Percentiles rank a stretch among this genome's conserved stretches.
Conservation (phyloP, 1,140 invertebrate species). For the Apis mellifera region DNA sequence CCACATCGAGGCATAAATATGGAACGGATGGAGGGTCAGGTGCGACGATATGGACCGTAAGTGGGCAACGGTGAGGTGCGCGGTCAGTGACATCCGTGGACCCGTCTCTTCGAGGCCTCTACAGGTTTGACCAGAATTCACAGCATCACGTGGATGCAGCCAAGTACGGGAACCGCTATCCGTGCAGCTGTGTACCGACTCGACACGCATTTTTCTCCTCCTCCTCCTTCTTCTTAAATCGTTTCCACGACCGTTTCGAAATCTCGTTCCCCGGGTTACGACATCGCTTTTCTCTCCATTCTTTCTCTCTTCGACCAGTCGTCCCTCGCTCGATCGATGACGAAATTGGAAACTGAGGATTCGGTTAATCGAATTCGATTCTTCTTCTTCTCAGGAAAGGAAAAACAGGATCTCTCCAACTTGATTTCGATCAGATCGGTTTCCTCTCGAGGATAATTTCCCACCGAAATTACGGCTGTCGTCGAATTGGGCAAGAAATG, state of each 20-base stretch:
- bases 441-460: neutral
- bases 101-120: constrained; percentile 52
- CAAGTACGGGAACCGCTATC: constrained; percentile 62
- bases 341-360: constrained; percentile 8
- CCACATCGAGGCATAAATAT: constrained; percentile 68
- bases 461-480: neutral
- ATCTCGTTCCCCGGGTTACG: neutral
- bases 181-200: constrained; percentile 41
- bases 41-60: constrained; percentile 61
- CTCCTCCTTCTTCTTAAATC: neutral
- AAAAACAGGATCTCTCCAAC: neutral
- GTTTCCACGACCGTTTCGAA: constrained; percentile 31
- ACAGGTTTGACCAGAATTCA: constrained; percentile 79
- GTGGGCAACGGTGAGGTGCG: constrained; percentile 60
- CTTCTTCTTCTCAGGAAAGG: neutral
- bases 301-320: neutral
- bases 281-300: neutral
- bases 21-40: constrained; percentile 65
- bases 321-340: neutral
- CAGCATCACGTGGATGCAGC: constrained; percentile 57
- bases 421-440: neutral
- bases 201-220: constrained; percentile 25
- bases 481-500: neutral
- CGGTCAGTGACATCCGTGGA: constrained; percentile 75
- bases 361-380: no score